A percentile compares a stretch with the other conserved stretches of the same genome.
phyloP scores from a whole-genome alignment of 2,888 invertebrate species.

The Bhutanitis thaidina region DNA sequence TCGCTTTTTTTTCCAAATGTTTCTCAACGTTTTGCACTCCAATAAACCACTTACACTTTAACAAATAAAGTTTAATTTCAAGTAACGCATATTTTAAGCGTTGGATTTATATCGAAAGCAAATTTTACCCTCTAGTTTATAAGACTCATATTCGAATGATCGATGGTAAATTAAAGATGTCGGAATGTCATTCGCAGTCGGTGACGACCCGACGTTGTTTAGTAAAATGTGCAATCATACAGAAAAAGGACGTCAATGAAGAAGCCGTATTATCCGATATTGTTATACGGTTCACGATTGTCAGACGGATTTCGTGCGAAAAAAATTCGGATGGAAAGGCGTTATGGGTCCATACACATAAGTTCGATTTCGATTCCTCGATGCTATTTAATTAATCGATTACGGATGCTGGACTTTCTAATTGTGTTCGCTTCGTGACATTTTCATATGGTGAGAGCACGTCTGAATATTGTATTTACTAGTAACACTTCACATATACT shows the following conservation, averaged over 20 bases:
- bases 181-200: constrained; percentile 47
- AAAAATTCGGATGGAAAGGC: constrained; percentile 38
- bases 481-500: not conserved
- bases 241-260: constrained; percentile 55
- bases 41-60: constrained; percentile 29
- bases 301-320: constrained; percentile 53
- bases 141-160: constrained; percentile 25
- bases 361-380: constrained; percentile 38
- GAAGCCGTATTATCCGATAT: constrained; percentile 52
- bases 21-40: constrained; percentile 20
- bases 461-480: not conserved
- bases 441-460: not conserved
- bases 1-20: constrained; percentile 37
- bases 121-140: constrained; percentile 19
- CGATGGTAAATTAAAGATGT: constrained; percentile 32
- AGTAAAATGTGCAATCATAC: constrained; percentile 71
- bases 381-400: constrained; percentile 53
- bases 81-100: not conserved
- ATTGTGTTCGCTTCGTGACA: constrained; percentile 16
- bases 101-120: constrained; percentile 23
- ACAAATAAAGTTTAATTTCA: constrained; percentile 18
- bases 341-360: constrained; percentile 28
- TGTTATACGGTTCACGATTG: constrained; percentile 47
- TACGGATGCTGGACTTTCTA: constrained; percentile 40
- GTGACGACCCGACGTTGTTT: constrained; percentile 48